Base-by-base conservation (phyloP, 2,113 vertebrate species). In the Vombatus ursinus region DNA sequence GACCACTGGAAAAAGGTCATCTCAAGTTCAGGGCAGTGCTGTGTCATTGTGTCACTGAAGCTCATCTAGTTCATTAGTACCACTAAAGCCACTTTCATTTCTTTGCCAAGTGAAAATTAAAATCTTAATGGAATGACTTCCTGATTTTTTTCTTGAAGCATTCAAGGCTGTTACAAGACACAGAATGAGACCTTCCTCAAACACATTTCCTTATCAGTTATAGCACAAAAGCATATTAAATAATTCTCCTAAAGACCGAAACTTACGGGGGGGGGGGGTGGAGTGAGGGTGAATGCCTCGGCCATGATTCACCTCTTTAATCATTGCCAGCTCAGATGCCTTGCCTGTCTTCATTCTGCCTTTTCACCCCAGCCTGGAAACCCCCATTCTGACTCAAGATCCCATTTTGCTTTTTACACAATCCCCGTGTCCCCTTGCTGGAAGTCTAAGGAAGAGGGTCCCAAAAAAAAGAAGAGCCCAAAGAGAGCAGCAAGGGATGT, bases 161-260 rank as follows among this genome's bases (percentile, higher is more conserved):
- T 57, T 96, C 96, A 77, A 91, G 94, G 94, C 94, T 94, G 94
- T 90, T 92, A 89, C 77, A 77, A 94, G 93, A 94, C 92, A 93
- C 54, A 95, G 94, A 96, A 93, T 90, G 90, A 96, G 95, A 96
- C 96, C 0, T 68, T 97, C 95, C 96, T 96, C 96, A 96, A 96
- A 96, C 90, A 94, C 95, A 94, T 97, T 97, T 97, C 92, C 96
- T 95, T 96, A 96, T 97, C 94, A 95, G 95, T 96, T 68, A 93
- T 68, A 93, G 90, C 91, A 90, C 94, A 96, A 96, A 97, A 96
- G 93, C 50, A 90, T 91, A 94, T 93, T 97, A 95, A 95, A 6
- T 93, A 93, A 95, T 91, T 48, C 93, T 95, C 95, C 92, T 93
- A 26, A 25, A 95, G 93, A 95, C 96, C 96, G 95, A 90, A 68